Conservation (phyloP, 1,140 invertebrate genomes). For the Anoplophora glabripennis region DNA sequence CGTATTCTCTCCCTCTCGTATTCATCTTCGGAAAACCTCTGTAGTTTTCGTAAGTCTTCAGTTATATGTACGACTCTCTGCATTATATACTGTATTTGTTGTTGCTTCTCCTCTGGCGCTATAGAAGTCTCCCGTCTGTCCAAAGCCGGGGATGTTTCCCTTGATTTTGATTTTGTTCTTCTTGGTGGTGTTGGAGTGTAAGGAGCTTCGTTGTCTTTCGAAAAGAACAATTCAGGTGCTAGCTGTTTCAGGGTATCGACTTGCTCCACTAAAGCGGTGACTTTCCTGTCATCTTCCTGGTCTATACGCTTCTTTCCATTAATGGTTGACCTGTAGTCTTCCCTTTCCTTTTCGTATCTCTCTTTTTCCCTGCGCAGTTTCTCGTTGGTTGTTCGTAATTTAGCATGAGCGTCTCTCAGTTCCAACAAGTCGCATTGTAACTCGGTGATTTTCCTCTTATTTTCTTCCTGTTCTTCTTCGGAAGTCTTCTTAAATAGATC, state of each 20-base stretch:
- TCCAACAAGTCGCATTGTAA: conserved; percentile 85
- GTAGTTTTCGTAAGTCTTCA: conserved; percentile 53
- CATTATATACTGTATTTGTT: conserved; percentile 47
- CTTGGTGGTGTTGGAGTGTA: conserved; percentile 58
- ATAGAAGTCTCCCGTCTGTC: conserved; percentile 48
- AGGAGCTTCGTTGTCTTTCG: conserved; percentile 39
- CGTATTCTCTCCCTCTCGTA: conserved; percentile 50
- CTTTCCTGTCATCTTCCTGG: conserved; percentile 62
- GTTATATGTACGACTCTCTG: conserved; percentile 53
- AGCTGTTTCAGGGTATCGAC: conserved; percentile 73
- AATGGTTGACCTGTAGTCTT: conserved; percentile 59
- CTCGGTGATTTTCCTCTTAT: conserved; percentile 77
- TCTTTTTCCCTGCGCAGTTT: conserved; percentile 85
- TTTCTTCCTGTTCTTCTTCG: conserved; percentile 88
- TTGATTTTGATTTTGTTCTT: conserved; percentile 56
- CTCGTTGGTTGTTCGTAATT: conserved; percentile 87
- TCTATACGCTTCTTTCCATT: conserved; percentile 55
- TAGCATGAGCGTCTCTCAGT: conserved; percentile 85
- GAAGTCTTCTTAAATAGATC: conserved; percentile 79
- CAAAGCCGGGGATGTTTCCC: conserved; percentile 59
- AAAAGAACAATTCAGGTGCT: conserved; percentile 61
- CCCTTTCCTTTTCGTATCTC: conserved; percentile 77
- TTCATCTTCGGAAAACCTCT: conserved; percentile 52
- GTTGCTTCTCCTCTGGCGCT: conserved; percentile 37
- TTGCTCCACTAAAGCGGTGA: conserved; percentile 69